Evolutionary conservation across 2,797 vertebrate species (phyloP).

Genomic region (Notolepis coatsorum): DNA sequence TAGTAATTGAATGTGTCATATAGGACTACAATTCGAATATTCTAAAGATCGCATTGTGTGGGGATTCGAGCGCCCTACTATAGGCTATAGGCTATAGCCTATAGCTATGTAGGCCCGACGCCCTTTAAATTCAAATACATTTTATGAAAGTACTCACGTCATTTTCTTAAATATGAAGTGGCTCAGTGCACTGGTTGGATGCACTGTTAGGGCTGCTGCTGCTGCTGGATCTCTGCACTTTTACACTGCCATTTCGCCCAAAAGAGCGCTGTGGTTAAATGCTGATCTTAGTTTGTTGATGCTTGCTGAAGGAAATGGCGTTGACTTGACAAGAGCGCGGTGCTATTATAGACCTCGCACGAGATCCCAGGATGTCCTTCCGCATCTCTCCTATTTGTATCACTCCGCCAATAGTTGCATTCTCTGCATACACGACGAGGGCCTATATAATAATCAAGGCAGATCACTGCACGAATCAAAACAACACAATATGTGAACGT

Average conservation of each 20-base stretch:
- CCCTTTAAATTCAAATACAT: not conserved
- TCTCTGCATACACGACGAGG: not conserved
- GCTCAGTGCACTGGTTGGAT: slow-evolving; percentile 83
- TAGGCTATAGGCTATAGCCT: not conserved
- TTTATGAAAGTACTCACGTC: slow-evolving; percentile 76
- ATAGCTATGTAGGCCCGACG: slow-evolving; percentile 1
- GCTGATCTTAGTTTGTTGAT: not conserved
- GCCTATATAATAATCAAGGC: no score
- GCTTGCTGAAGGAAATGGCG: slow-evolving; percentile 49
- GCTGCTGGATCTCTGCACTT: slow-evolving; percentile 78
- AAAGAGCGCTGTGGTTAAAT: slow-evolving; percentile 32
- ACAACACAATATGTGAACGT: no score
- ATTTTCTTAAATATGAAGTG: slow-evolving; percentile 74
- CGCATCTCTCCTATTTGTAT: slow-evolving; percentile 47
- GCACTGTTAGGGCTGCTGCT: slow-evolving; percentile 80
- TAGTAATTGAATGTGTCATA: no score
- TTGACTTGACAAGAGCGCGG: fast-evolving
- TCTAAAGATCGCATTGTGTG: no score
- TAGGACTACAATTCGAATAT: no score
- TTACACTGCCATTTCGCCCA: slow-evolving; percentile 81
- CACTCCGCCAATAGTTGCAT: slow-evolving; percentile 55
- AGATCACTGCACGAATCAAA: no score
- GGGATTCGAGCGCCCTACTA: not conserved
- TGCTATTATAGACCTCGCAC: slow-evolving; percentile 26
- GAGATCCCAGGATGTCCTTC: slow-evolving; percentile 54